Conservation (phyloP, 2,888 invertebrate species). For the Protula sp. region DNA sequence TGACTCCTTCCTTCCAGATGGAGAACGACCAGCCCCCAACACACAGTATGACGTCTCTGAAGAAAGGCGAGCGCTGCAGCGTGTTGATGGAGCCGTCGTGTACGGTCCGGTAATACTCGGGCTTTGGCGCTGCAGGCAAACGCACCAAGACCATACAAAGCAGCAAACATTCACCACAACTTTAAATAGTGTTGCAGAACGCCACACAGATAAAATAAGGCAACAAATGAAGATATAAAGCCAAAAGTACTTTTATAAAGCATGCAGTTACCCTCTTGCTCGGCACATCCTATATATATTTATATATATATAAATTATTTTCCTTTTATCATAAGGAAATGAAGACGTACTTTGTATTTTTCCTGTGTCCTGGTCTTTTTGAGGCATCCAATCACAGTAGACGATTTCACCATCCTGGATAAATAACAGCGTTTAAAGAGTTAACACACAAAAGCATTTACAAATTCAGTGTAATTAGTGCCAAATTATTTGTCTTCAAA, state of each 20-base stretch:
- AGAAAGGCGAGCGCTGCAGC: conserved; percentile 60
- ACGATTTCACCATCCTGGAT: conserved; percentile 53
- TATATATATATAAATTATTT: too few relatives aligned
- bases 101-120: conserved; percentile 46
- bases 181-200: background rate
- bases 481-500: too few relatives aligned
- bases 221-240: too few relatives aligned
- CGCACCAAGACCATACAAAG: background rate
- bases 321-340: too few relatives aligned
- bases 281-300: too few relatives aligned
- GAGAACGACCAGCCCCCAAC: conserved; percentile 72
- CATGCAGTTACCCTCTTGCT: too few relatives aligned
- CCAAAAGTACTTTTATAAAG: too few relatives aligned
- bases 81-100: conserved; percentile 50
- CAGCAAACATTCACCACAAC: background rate
- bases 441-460: background rate
- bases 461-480: too few relatives aligned
- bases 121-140: conserved; percentile 46
- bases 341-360: conserved; percentile 53
- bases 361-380: conserved; percentile 53
- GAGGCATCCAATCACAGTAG: conserved; percentile 55
- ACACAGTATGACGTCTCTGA: conserved; percentile 63
- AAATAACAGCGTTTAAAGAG: background rate
- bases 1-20: conserved; percentile 68
- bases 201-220: background rate